Base-by-base conservation (phyloP, 2,888 invertebrate species). In the Phrixothrix hirtus region DNA sequence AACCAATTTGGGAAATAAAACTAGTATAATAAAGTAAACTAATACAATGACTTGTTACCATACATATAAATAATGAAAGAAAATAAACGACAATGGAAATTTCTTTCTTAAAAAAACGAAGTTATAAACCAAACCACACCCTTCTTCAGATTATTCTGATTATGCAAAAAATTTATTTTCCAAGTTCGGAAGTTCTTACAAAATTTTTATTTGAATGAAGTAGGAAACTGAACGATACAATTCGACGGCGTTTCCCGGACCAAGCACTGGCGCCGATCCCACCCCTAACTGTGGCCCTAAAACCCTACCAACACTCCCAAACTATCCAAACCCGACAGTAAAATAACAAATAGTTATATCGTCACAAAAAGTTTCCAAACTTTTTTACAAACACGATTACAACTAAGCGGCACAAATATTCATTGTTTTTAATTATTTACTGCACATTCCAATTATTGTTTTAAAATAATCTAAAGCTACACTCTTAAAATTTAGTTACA, bases 331-430 rank as follows among this genome's bases (percentile, higher is more conserved):
- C 55, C 55, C 63, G 66, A 65, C 67, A 66, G 64, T 66, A 63
- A 68, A 71, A 72, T 72, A 72, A 72, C 71, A 72, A 72, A 71
- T 72, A 72, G 71, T 71, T 71, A 70, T 72, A 71, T 70, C 67
- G 63, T 57, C 54, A 58, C 63, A 65, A 65, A 69, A 69, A 68
- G 66, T 64, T 61, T 58, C 58, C 55, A 57, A 61, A 59, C 38
- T 55, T 67, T 65, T 66, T 64, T 61, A 50, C 37, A 30, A 27
- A 26, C 38, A 32, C 42, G 27, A 55, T 59, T 41, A 30, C 42
- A 14, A 15, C 25, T 35, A 25, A 57, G 57, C 45, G 57, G 57
- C 57, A 47, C 48, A n/a, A n/a, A n/a, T n/a, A n/a, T n/a, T n/a
- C n/a, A n/a, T n/a, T n/a, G n/a, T n/a, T n/a, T n/a, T n/a, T n/a